Conservation (phyloP, 2,113 vertebrate species). For the Paradisaea rubra region DNA sequence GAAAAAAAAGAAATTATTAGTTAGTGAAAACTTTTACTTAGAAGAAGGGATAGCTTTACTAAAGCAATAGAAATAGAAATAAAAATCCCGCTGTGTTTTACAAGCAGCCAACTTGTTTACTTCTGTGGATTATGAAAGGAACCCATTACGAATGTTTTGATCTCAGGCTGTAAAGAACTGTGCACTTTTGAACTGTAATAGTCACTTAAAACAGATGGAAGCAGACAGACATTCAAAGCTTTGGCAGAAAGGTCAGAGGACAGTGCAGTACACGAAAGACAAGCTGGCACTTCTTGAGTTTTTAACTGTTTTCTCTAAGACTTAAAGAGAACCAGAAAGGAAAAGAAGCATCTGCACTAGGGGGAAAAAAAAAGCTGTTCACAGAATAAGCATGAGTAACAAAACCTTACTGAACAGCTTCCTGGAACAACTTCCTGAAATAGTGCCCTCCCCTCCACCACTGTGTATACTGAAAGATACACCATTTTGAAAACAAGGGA, state of each 20-base stretch:
- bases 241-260: constrained; percentile 40
- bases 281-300: constrained; percentile 13
- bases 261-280: background rate
- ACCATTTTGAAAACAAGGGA: background rate
- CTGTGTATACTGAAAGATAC: background rate
- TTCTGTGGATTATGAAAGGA: constrained; percentile 16
- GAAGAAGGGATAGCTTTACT: constrained; percentile 14
- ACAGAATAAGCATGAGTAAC: background rate
- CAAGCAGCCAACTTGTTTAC: constrained; percentile 11
- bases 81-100: constrained; percentile 12
- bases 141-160: background rate
- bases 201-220: constrained; percentile 39
- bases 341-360: background rate
- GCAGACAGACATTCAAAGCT: constrained; percentile 33
- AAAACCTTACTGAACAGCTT: background rate
- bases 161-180: constrained; percentile 9
- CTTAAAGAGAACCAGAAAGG: background rate
- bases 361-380: background rate
- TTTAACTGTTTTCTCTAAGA: constrained; percentile 23
- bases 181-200: constrained; percentile 25
- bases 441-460: background rate
- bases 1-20: constrained; percentile 68
- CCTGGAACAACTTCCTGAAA: background rate
- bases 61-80: background rate
- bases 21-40: constrained; percentile 69